Conservation (phyloP, 2,797 vertebrate genomes). For the Sciurus vulgaris region DNA sequence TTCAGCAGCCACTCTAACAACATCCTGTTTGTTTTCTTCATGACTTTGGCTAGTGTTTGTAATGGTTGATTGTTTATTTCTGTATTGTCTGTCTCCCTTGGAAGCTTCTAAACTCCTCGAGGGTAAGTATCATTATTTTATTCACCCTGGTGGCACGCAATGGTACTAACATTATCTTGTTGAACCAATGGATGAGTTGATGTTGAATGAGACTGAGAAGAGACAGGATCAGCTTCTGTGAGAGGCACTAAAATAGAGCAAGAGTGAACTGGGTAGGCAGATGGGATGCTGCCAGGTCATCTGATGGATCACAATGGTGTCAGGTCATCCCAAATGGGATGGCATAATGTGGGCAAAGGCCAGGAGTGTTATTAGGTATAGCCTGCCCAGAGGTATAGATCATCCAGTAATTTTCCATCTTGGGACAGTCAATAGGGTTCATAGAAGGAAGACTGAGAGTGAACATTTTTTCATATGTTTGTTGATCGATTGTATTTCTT, state of each 20-base stretch:
- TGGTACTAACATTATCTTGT: neutral
- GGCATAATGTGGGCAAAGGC: conserved; percentile 78
- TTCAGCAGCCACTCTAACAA: neutral
- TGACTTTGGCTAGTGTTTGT: neutral
- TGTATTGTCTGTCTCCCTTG: neutral
- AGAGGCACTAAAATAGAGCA: conserved; percentile 62
- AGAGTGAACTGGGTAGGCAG: conserved; percentile 70
- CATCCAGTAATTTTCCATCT: conserved; percentile 75
- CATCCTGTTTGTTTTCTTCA: neutral
- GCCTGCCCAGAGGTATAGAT: conserved; percentile 34
- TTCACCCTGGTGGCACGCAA: neutral
- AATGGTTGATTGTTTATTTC: neutral
- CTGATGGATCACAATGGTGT: conserved; percentile 58
- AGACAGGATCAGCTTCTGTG: neutral
- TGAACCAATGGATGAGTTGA: neutral
- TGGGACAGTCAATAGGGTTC: neutral
- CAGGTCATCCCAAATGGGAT: conserved; percentile 66
- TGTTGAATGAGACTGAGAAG: neutral
- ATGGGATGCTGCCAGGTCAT: conserved; percentile 70
- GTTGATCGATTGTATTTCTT: too few relatives aligned
- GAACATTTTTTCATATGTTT: too few relatives aligned
- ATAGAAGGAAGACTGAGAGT: neutral
- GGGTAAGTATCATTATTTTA: neutral
- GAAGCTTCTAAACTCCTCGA: neutral
- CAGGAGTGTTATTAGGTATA: conserved; percentile 67